Base-by-base conservation (phyloP, 2,888 invertebrate species). In the Epistrophe grossulariae region DNA sequence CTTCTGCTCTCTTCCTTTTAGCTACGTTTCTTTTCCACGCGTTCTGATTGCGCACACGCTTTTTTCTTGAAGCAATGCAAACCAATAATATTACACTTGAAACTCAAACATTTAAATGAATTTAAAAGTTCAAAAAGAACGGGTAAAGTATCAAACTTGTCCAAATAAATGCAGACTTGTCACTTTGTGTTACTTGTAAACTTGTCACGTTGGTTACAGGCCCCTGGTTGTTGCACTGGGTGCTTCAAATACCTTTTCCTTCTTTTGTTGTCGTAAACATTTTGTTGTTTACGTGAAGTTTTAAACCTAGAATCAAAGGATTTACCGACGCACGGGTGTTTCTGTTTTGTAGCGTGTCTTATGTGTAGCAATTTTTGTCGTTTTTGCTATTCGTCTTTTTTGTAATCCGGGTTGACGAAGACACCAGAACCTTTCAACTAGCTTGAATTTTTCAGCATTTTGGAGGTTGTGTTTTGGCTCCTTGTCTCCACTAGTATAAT, bases 391-490 rank as follows among this genome's bases (percentile, higher is more conserved):
- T 55, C 55, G 28, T 55, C 55, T 15, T 55, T 55, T 28, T 28
- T 55, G 13, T 55, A 55, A 35, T 57, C 35, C 9, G 35, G 35
- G 7, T 57, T 57, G n/a, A 57, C 57, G n/a, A 57, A 57, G 15
- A 31, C 28, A 2, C 57, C 31, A 57, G 57, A n/a, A n/a, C 57
- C 57, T 57, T 31, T 57, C n/a, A 57, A n/a, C n/a, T 57, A 35
- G 57, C 31, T 57, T 57, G 31, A 31, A 15, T 57, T 57, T 57
- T 57, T 57, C 2, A 57, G 35, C 31, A 57, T 57, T 57, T 57
- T 15, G 3, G 13, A 31, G 6, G 57, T 31, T 31, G 35, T 57
- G n/a, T 57, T 57, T 9, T 10, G 7, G 31, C n/a, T 57, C 0
- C 9, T 31, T 57, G 57, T 35, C 57, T 57, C 57, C 1, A 57